A percentile compares a stretch with the other conserved stretches of the same genome.
Conservation (phyloP, 1,140 invertebrate genomes). For the Bombus superbus region DNA sequence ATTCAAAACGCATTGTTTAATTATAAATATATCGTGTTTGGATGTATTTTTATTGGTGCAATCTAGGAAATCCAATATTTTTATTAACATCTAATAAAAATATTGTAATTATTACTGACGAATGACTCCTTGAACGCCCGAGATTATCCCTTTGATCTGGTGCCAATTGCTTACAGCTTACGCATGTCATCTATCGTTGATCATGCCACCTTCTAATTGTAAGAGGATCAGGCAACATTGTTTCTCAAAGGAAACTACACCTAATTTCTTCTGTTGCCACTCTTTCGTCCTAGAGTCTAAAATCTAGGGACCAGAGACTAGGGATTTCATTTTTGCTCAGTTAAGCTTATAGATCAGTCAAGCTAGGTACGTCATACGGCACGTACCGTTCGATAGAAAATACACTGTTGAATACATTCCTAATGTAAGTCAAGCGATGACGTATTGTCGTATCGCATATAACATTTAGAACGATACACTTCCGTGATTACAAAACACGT, state of each 20-base stretch:
- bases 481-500: background rate
- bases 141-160: background rate
- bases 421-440: slow-evolving; percentile 11
- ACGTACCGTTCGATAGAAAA: slow-evolving; percentile 4
- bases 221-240: background rate
- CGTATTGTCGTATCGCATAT: background rate
- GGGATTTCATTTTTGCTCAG: background rate
- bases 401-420: background rate
- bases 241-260: background rate
- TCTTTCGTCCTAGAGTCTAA: too few relatives aligned
- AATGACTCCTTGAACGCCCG: background rate
- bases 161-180: background rate
- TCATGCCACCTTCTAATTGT: background rate
- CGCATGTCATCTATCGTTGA: background rate
- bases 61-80: background rate
- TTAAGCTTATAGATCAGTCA: background rate
- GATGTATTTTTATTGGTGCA: background rate
- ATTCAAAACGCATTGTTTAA: background rate
- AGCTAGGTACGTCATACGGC: background rate
- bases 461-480: slow-evolving; percentile 6
- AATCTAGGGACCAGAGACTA: too few relatives aligned
- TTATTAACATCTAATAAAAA: background rate
- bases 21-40: background rate
- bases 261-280: too few relatives aligned
- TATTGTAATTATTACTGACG: background rate